Percentiles rank a stretch among this genome's conserved stretches.
Evolutionary conservation across 2,888 invertebrate genomes (phyloP).

Genomic region (Venusia cambrica): DNA sequence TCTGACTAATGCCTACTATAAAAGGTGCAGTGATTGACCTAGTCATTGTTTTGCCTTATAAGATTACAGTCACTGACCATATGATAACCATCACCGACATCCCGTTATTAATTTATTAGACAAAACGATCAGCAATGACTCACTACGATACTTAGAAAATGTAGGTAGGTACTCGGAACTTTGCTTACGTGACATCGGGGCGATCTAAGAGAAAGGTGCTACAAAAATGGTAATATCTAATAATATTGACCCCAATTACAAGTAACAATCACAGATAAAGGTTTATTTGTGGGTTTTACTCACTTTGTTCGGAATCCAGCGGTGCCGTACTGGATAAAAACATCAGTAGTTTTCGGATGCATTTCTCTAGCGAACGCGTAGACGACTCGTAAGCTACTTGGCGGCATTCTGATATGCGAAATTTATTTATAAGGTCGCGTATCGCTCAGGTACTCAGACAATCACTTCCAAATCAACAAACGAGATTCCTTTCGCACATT

Average conservation of each 20-base stretch:
- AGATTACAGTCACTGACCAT: slow-evolving; percentile 65
- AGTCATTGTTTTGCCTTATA: slow-evolving; percentile 44
- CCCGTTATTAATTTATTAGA: slow-evolving; percentile 69
- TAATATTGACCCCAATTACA: slow-evolving; percentile 35
- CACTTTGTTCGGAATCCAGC: slow-evolving; percentile 92
- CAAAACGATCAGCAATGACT: slow-evolving; percentile 54
- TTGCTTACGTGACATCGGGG: slow-evolving; percentile 52
- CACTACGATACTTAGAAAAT: slow-evolving; percentile 41
- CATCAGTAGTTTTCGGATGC: slow-evolving; percentile 85
- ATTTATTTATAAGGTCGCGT: slow-evolving; percentile 71
- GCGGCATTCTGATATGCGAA: slow-evolving; percentile 71
- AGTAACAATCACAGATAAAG: slow-evolving; percentile 28
- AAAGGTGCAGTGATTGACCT: no score
- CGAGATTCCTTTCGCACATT: slow-evolving; percentile 72
- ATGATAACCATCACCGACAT: slow-evolving; percentile 53
- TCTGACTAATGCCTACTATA: slow-evolving; percentile 10
- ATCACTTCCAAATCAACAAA: slow-evolving; percentile 74
- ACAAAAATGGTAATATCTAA: slow-evolving; percentile 34
- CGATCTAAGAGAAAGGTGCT: slow-evolving; percentile 43
- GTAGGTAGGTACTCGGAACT: slow-evolving; percentile 15
- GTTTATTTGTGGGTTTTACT: slow-evolving; percentile 53
- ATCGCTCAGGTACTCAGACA: slow-evolving; percentile 53
- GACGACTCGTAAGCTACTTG: slow-evolving; percentile 83
- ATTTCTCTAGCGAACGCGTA: slow-evolving; percentile 90
- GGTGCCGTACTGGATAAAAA: slow-evolving; percentile 89